Evolutionary conservation across 1,140 invertebrate genomes (phyloP).

Genomic region (Drosophila triauraria): DNA sequence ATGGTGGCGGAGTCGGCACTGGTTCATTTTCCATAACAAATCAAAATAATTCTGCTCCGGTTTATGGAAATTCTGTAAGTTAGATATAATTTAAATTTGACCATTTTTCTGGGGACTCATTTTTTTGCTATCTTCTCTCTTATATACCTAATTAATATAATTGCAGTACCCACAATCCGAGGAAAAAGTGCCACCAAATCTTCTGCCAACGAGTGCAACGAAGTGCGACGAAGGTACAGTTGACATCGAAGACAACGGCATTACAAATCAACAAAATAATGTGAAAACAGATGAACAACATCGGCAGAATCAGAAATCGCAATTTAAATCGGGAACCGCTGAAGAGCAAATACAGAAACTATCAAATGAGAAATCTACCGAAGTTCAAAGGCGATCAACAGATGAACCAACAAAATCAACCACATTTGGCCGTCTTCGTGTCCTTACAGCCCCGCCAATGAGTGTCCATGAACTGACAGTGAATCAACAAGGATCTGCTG

Average conservation of each 20-base stretch:
- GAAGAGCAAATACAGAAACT: conserved; percentile 16
- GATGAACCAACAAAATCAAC: conserved; percentile 85
- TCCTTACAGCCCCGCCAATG: conserved; percentile 87
- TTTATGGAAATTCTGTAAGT: conserved; percentile 60
- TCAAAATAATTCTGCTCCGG: conserved; percentile 72
- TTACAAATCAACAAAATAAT: conserved; percentile 22
- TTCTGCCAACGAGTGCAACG: conserved; percentile 27
- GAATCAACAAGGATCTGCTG: conserved; percentile 13
- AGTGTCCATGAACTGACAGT: conserved; percentile 86
- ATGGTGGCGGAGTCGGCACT: neutral
- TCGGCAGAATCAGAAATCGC: conserved; percentile 15
- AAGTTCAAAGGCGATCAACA: conserved; percentile 35
- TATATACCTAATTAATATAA: neutral
- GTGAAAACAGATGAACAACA: conserved; percentile 2
- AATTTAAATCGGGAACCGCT: conserved; percentile 7
- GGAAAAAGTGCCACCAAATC: conserved; percentile 31
- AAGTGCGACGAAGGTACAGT: conserved; percentile 8
- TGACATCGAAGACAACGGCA: neutral
- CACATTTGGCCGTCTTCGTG: conserved; percentile 87
- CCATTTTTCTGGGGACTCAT: neutral
- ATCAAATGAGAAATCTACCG: conserved; percentile 28
- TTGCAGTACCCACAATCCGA: conserved; percentile 53
- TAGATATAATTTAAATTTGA: no score
- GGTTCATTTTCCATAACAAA: conserved; percentile 37
- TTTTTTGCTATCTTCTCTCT: neutral